Base-by-base conservation (phyloP, 2,113 vertebrate genomes). In the Mormoops blainvillei region DNA sequence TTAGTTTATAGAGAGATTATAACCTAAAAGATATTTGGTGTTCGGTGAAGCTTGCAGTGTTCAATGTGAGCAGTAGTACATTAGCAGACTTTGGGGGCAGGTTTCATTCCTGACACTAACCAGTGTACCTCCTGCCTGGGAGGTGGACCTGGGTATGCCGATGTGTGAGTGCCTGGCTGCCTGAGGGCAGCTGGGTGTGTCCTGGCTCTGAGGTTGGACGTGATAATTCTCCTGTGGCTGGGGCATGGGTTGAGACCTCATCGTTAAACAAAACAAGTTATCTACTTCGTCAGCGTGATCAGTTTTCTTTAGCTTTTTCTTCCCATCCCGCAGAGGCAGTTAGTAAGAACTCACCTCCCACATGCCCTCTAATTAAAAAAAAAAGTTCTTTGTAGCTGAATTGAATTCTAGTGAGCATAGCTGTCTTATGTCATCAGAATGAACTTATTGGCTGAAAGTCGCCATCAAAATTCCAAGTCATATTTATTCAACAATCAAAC, bases 171-270 rank as follows among this genome's bases (percentile, higher is more conserved):
- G 26, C 22, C n/a, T 48, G 19, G 26, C 2, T 13, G 16, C 26
- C 31, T 24, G 50, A 5, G 24, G 20, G 10, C 14, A 24, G 31
- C 4, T 0, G 12, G 22, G 3, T 33, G 73, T 54, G 5, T 33
- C 4, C 16, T 28, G 38, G 50, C 9, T 52, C 56, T 15, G 48
- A 19, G 36, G 20, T 20, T 77, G 18, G 5, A 12, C 18, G 6
- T 0, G 5, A 41, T 0, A 8, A 54, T 52, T 16, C 9, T 3
- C 33, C 41, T 14, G 10, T 22, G 2, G 1, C 5, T 61, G 31
- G 7, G 19, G 24, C 45, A 31, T n/a, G 20, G 1, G 58, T 45
- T 61, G 31, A 31, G 15, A 61, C 5, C 6, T 52, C 31, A 10
- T 18, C 3, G 2, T 33, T 33, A 74, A 41, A 7, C 2, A 28